A percentile compares a stretch with the other conserved stretches of the same genome.
Conservation (phyloP, 2,113 vertebrate species). For the Crotalus horridus region DNA sequence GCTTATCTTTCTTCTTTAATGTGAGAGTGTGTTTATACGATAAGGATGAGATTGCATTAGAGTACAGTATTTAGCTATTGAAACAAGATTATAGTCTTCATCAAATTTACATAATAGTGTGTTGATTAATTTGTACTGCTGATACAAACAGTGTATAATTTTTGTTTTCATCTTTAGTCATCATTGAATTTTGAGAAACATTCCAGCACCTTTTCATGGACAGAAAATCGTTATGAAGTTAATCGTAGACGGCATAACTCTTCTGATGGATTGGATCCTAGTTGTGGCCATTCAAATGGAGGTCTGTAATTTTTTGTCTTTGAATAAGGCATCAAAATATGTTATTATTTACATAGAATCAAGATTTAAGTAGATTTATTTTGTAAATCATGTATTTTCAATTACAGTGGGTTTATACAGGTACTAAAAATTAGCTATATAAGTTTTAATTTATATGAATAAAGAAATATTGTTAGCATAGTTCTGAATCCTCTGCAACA, state of each 20-base stretch:
- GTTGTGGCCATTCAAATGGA: conserved; percentile 61
- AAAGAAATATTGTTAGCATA: neutral
- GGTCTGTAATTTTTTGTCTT: conserved; percentile 53
- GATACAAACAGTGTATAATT: neutral
- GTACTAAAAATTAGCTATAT: neutral
- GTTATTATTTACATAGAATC: neutral
- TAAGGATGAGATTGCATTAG: neutral
- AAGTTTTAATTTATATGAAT: neutral
- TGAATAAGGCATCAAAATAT: neutral
- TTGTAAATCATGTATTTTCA: neutral
- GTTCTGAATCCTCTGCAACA: neutral
- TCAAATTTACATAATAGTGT: neutral
- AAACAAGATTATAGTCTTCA: neutral
- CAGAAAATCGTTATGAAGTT: conserved; percentile 67
- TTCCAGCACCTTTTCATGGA: conserved; percentile 64
- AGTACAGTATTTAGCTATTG: neutral
- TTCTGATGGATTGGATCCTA: conserved; percentile 72
- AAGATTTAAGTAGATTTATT: neutral
- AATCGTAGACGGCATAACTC: conserved; percentile 73
- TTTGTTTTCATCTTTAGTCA: conserved; percentile 61
- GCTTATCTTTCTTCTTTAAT: neutral
- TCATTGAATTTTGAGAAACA: conserved; percentile 73
- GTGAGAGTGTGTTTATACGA: neutral
- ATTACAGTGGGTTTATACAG: neutral
- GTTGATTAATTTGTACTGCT: neutral